Evolutionary conservation across 2,888 invertebrate genomes (phyloP), one percentile per base, ranked within the genome.

Genomic region (Andrena chrysosceles): DNA sequence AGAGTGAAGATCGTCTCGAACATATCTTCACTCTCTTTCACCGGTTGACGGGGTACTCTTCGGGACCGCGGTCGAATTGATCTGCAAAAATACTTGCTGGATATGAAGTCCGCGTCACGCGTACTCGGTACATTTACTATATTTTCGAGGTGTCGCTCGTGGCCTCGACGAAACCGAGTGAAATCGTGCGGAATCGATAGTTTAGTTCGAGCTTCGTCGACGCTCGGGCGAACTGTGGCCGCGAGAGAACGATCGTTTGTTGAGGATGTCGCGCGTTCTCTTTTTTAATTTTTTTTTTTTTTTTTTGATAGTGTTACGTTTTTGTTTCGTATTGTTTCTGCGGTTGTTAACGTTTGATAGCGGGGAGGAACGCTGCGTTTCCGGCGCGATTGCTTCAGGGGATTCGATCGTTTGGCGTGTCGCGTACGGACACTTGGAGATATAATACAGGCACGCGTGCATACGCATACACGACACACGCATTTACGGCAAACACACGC

Each of bases 301-400:
- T 33, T 33, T 59, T n/a, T 69, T 33, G 29, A 77, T 91, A 91
- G 91, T 68, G 64, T 93, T 93, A 93, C 90, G 92, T 92, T 92
- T 93, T 92, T 92, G 90, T 91, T 92, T 92, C 90, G 88, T 87
- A 91, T 92, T 91, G 91, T 91, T 92, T 92, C 89, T 88, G 89
- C 89, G 92, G 91, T 93, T 93, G 93, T 91, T 93, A 90, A 75
- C 71, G 74, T 75, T 75, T 60, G 66, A 67, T 20, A 35, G 48
- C 26, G 66, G 26, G 68, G 56, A 8, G 23, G 10, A 35, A 56
- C 68, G 68, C 56, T 20, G 54, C 33, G 54, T 68, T 68, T 31
- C 68, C 31, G 7, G 8, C 68, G 68, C 68, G 54, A 67, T 69
- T 23, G 62, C 59, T 26, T 35, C n/a, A 26, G 23, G 69, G 20